Base-by-base conservation (phyloP, 2,797 vertebrate species). In the Glossophaga mutica region DNA sequence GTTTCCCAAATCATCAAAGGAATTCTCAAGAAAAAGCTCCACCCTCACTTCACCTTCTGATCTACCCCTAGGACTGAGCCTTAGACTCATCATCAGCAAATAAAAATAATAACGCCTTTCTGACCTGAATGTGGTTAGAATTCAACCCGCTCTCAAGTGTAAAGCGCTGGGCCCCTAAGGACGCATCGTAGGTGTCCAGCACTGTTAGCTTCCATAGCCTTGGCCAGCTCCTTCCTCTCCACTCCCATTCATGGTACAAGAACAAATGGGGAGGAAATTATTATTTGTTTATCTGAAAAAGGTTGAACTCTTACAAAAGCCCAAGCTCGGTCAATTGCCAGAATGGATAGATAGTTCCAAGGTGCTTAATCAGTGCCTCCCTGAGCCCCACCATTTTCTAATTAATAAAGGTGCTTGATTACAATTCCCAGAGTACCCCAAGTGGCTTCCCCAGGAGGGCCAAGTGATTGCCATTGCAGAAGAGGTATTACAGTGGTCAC, bases 341-440 rank as follows among this genome's bases (percentile, higher is more conserved):
- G 62, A 93, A 74, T 83, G 79, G 42, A 81, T 22, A 82, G 90
- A 19, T 85, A 62, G 57, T 94, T 94, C 92, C 82, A 84, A 95
- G 74, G 42, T 84, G 50, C 65, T 94, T 95, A 84, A 59, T 91
- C 89, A 90, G 55, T 55, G 48, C 50, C 50, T 67, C 44, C 29
- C 16, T 91, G 39, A 83, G 65, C 46, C 76, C 68, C 11, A 34
- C 48, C 24, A 50, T 55, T 96, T 97, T 93, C 89, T 95, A 93
- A 96, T 97, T 96, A 96, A 96, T 3, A 10, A 52, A 96, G 87
- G 78, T 87, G 42, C 87, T 95, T 90, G 84, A 96, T 96, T 95
- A 96, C 93, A 96, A 96, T 96, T 93, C 93, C 87, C 85, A 39
- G 8, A 71, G 68, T 55, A 83, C 48, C 48, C 42, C 44, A 88